Conservation (phyloP, 1,140 invertebrate genomes). For the Leptopilina boulardi region DNA sequence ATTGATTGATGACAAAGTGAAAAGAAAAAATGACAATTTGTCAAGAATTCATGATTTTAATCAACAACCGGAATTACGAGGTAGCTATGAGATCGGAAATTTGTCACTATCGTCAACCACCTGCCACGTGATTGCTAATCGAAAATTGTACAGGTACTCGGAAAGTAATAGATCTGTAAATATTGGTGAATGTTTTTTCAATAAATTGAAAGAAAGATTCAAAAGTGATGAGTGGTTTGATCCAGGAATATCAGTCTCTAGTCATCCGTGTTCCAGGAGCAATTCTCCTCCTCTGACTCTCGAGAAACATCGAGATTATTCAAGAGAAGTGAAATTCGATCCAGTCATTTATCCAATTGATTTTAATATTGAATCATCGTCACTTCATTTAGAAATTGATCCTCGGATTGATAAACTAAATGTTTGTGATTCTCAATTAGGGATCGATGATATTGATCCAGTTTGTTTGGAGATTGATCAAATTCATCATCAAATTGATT, state of each 20-base stretch:
- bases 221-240: background rate
- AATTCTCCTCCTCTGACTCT: background rate
- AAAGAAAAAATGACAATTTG: background rate
- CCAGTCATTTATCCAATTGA: background rate
- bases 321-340: background rate
- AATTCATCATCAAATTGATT: background rate
- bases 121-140: slow-evolving; percentile 26
- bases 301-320: background rate
- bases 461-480: background rate
- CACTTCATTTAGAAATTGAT: background rate
- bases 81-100: background rate
- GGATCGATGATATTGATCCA: slow-evolving; percentile 2
- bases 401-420: background rate
- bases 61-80: slow-evolving; percentile 1
- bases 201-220: slow-evolving; percentile 8
- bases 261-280: slow-evolving; percentile 4
- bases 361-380: background rate
- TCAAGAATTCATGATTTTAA: background rate
- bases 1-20: background rate
- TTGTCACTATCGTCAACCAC: background rate
- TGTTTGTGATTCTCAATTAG: background rate
- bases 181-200: background rate
- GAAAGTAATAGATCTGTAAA: background rate
- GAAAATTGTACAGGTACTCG: background rate
- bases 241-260: background rate